Percentiles rank a stretch among this genome's conserved stretches.
Evolutionary conservation across 2,888 invertebrate species (phyloP).

Genomic region (Ormyrus labotus): DNA sequence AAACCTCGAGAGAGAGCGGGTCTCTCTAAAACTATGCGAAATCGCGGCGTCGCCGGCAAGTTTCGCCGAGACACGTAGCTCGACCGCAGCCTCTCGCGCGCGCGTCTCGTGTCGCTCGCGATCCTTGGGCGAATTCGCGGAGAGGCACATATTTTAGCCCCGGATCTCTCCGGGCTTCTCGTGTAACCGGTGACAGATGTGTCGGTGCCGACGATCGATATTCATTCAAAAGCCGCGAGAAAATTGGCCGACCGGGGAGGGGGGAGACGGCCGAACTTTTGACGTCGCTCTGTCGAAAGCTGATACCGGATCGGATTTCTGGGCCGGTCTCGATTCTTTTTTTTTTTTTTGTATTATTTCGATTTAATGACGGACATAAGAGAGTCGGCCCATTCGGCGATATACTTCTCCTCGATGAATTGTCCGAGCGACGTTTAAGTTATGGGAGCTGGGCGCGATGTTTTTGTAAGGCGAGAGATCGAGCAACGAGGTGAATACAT

Average conservation of each 20-base stretch:
- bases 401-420: too few relatives aligned
- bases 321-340: not conserved
- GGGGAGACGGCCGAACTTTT: slow-evolving; percentile 6
- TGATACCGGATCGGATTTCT: slow-evolving; percentile 40
- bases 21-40: slow-evolving; percentile 60
- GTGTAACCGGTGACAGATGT: slow-evolving; percentile 40
- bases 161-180: too few relatives aligned
- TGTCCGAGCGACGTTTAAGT: too few relatives aligned
- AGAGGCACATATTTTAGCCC: not conserved
- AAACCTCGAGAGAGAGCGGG: too few relatives aligned
- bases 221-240: slow-evolving; percentile 26
- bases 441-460: too few relatives aligned
- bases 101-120: slow-evolving; percentile 14
- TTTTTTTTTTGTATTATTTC: not conserved
- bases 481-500: too few relatives aligned
- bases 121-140: not conserved
- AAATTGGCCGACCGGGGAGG: slow-evolving; percentile 33
- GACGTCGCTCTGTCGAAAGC: slow-evolving; percentile 21
- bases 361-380: too few relatives aligned
- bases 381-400: too few relatives aligned
- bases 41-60: slow-evolving; percentile 59
- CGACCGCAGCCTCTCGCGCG: slow-evolving; percentile 55
- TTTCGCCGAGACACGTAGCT: slow-evolving; percentile 50
- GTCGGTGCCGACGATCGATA: slow-evolving; percentile 33
- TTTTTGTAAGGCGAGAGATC: too few relatives aligned